Conservation (phyloP, 2,888 invertebrate genomes). For the Pediacus dermestoides region DNA sequence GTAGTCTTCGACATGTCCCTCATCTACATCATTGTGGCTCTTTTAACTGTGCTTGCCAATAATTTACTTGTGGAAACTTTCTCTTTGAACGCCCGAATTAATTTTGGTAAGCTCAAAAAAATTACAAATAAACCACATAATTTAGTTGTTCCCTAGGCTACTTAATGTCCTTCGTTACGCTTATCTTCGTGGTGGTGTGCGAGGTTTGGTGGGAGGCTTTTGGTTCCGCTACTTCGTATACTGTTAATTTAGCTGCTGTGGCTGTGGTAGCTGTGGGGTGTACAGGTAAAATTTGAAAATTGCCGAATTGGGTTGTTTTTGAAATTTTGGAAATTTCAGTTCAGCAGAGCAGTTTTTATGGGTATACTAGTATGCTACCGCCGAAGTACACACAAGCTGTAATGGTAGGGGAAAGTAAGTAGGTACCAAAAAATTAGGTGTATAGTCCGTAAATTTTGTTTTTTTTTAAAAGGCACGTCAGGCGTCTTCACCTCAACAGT, state of each 20-base stretch:
- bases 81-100: conserved; percentile 77
- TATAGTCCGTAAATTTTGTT: conserved; percentile 8
- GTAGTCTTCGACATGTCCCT: conserved; percentile 92
- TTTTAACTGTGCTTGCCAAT: conserved; percentile 80
- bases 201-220: conserved; percentile 87
- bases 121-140: neutral
- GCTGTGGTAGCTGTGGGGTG: conserved; percentile 85
- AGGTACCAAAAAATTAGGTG: neutral
- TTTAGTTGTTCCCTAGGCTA: conserved; percentile 59
- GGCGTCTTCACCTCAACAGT: conserved; percentile 84
- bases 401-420: conserved; percentile 88
- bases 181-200: conserved; percentile 79
- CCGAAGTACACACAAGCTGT: conserved; percentile 88
- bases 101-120: conserved; percentile 63
- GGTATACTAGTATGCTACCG: conserved; percentile 89
- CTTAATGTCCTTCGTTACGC: conserved; percentile 73
- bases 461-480: conserved; percentile 76
- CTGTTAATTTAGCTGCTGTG: conserved; percentile 77
- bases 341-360: conserved; percentile 92
- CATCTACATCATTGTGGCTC: conserved; percentile 87
- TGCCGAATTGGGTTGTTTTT: conserved; percentile 7
- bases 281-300: conserved; percentile 56
- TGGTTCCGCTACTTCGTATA: conserved; percentile 73
- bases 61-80: conserved; percentile 80
- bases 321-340: conserved; percentile 50